Base-by-base conservation (phyloP, 2,888 invertebrate species). In the Cactoblastis cactorum region DNA sequence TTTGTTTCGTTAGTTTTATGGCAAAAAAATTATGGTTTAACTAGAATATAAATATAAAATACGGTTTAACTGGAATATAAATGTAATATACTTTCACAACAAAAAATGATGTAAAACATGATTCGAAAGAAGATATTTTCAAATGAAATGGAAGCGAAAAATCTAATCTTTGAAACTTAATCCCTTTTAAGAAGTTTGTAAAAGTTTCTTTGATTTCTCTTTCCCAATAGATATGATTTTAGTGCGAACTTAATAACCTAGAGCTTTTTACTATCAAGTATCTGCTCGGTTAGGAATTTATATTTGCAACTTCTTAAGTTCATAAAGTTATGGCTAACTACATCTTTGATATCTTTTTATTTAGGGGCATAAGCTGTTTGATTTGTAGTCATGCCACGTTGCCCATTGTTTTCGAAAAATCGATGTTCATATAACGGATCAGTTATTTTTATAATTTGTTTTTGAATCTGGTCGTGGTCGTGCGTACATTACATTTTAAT, bases 61-160 rank as follows among this genome's bases (percentile, higher is more conserved):
- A n/a, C n/a, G n/a, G n/a, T n/a, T n/a, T n/a, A n/a, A n/a, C n/a
- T n/a, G n/a, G n/a, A n/a, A n/a, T n/a, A n/a, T n/a, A n/a, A n/a
- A n/a, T n/a, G n/a, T n/a, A 11, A 18, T 18, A 37, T 38, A n/a
- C 18, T 18, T n/a, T 37, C 18, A 18, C 33, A 45, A 45, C 33
- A 9, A 3, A 45, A 45, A 45, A 18, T 6, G 18, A n/a, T 33
- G 33, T 45, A 33, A 45, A 45, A 45, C 33, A 45, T 45, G 45
- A 45, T 33, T 9, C 18, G 9, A 46, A 34, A 14, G 19, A 11
- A 47, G 47, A 47, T 24, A 47, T 47, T 24, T 14, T 37, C 1
- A 47, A 37, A 37, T 43, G 37, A 37, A 47, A 47, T 24, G 35
- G 22, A 46, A 46, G 22, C 17, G 37, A 35, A 47, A 47, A 47